Evolutionary conservation across 2,888 invertebrate genomes (phyloP), one percentile per base, ranked within the genome.

Genomic region (Lamellibrachia satsuma): DNA sequence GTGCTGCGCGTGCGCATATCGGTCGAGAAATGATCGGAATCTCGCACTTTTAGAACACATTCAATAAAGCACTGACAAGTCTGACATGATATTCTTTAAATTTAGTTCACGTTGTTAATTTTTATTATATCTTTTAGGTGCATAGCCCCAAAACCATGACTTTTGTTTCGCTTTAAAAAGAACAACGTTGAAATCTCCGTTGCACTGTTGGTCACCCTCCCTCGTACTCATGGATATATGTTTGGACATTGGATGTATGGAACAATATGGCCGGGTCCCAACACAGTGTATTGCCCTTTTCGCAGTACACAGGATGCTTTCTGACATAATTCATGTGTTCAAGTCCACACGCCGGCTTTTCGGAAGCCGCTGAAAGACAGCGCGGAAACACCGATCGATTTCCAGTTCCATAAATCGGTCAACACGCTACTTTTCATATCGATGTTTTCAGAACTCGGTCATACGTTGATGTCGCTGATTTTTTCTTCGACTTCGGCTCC

Each of bases 361-460:
- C 75, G 75, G 75, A 11, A 75, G 11, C 75, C 11, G 15, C 75
- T 3, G 9, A 55, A 55, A 7, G 9, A 4, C 9, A 55, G 55
- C 55, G 8, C 7, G 1, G 75, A 75, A 75, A 75, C 75, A 22
- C 15, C 75, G 60, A 60, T 60, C 15, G 11, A 60, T 60, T 2
- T 60, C 60, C 11, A 9, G 11, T 15, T 75, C 22, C 75, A 6
- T 75, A 75, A 22, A 75, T 75, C 75, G 75, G 75, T 75, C 75
- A 75, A 75, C 75, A 3, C 22, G 75, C 75, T 75, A 11, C 75
- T 22, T 15, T 75, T 75, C 75, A 75, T 75, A 75, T 75, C 75
- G 75, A 75, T n/a, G 75, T 75, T 75, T 75, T 75, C 75, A n/a
- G n/a, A 75, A 75, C n/a, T 75, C 75, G 75, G 75, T 75, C 75